Conservation (phyloP, 2,888 invertebrate genomes). For the Sphaerophoria rueppellii region DNA sequence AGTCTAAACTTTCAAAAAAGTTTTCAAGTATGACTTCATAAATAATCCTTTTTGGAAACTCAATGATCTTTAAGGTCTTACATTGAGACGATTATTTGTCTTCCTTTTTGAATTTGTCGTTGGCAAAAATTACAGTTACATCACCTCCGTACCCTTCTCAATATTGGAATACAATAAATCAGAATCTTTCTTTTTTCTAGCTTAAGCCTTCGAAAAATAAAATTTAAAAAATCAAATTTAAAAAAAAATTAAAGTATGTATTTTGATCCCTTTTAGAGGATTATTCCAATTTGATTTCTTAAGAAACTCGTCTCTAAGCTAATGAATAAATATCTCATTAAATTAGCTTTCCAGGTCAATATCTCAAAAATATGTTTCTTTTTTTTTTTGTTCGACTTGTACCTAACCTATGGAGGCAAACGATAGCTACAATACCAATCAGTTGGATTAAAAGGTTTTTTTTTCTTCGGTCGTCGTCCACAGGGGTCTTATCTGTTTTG, state of each 20-base stretch:
- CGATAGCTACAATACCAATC: slow-evolving; percentile 36
- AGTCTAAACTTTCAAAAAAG: too few species aligned
- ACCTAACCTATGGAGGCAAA: slow-evolving; percentile 19
- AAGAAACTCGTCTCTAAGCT: slow-evolving; percentile 41
- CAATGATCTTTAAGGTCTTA: too few species aligned
- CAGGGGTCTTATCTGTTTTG: slow-evolving; percentile 43
- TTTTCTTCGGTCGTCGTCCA: neutral
- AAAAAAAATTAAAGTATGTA: slow-evolving; percentile 12
- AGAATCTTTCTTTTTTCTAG: slow-evolving; percentile 36
- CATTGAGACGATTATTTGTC: too few species aligned
- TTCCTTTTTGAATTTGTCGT: too few species aligned
- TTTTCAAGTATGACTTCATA: too few species aligned
- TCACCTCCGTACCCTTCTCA: neutral
- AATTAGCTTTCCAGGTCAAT: slow-evolving; percentile 63
- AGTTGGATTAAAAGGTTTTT: slow-evolving; percentile 59
- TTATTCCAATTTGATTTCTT: slow-evolving; percentile 53
- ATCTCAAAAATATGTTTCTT: slow-evolving; percentile 62
- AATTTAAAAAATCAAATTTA: neutral
- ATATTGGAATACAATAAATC: slow-evolving; percentile 52
- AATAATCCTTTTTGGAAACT: too few species aligned
- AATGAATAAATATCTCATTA: slow-evolving; percentile 71
- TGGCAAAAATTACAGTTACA: slow-evolving; percentile 1
- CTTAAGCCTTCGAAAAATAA: slow-evolving; percentile 10
- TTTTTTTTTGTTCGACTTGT: slow-evolving; percentile 9
- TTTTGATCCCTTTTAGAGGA: slow-evolving; percentile 64